Evolutionary conservation across 1,140 invertebrate genomes (phyloP), one percentile per base, ranked within the genome.

Genomic region (Leptonema lineaticorne): DNA sequence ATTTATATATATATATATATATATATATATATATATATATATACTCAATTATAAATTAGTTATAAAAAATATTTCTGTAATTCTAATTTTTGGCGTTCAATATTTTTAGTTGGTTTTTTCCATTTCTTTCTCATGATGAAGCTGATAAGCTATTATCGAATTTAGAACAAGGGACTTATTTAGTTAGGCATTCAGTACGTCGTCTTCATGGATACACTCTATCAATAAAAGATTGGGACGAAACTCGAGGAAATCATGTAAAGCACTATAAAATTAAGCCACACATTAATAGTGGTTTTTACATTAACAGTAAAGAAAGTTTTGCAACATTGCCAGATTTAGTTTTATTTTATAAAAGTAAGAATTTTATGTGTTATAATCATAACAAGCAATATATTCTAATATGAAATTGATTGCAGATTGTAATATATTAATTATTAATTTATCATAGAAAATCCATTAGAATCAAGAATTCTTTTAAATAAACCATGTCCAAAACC

Each of bases 181-280:
- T 99, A 60, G 93, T 99, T 28, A 85, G 97, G 70, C 92, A 95
- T 53, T 94, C 95, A 58, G 96, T 99, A 79, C 90, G 96, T 81
- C 94, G 95, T 83, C 91, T 93, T 46, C 89, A 93, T 70, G 94
- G 93, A 27, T 98, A 94, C 81, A 97, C 95, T 48, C 79, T 98
- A 48, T 96, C 94, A 46, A 95, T 99, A 0, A 93, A 96, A 81
- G 96, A 99, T 79, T 97, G 93, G 90, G 96, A 98, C 76, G 92
- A 95, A 77, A 87, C 88, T 16, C 84, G 94, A 72, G 92, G 92
- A 9, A 94, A 95, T 75, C 94, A 96, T 78, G 95, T 98, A 6
- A 99, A 99, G 82, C 97, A 99, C 80, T 98, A 98, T 81, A 95
- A 97, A 82, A 97, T 98, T 69, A 96, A 97, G 75, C 92, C 94